These are phyloP conservation scores for Ceratotherium simum DNA, from an alignment of 2,113 vertebrate species.

Conservation along the genomic window DNA sequence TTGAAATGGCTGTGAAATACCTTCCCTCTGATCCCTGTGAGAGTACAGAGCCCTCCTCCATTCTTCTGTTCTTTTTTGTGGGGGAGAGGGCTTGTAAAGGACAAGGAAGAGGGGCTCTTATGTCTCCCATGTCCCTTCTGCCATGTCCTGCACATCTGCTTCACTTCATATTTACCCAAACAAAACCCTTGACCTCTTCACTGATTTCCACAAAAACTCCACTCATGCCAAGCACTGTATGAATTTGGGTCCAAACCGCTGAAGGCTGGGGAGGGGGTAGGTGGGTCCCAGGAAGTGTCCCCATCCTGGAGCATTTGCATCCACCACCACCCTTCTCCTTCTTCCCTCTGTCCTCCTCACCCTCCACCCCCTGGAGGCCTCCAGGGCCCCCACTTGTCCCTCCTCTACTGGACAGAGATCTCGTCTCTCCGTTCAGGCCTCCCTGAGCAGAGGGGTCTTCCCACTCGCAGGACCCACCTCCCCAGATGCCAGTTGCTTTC, in stretches of 20 bases:
- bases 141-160: background rate
- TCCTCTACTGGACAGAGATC: background rate
- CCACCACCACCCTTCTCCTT: fast-evolving
- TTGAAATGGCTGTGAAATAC: too few relatives aligned
- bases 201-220: background rate
- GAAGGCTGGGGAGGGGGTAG: background rate
- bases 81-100: fast-evolving
- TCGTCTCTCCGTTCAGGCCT: background rate
- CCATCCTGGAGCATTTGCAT: background rate
- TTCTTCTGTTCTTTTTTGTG: background rate
- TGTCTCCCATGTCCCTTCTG: background rate
- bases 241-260: background rate
- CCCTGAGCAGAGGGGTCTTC: background rate
- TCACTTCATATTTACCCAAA: background rate
- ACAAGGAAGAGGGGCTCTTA: background rate
- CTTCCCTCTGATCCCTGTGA: background rate
- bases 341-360: background rate
- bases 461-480: background rate
- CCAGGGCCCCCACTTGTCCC: background rate
- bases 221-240: background rate
- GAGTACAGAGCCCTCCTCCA: background rate
- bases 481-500: background rate
- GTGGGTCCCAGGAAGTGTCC: fast-evolving
- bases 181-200: background rate
- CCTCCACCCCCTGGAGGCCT: background rate